These are phyloP conservation scores for Chrysolina oricalcia DNA, from an alignment of 2,888 invertebrate species.

Conservation along the genomic window DNA sequence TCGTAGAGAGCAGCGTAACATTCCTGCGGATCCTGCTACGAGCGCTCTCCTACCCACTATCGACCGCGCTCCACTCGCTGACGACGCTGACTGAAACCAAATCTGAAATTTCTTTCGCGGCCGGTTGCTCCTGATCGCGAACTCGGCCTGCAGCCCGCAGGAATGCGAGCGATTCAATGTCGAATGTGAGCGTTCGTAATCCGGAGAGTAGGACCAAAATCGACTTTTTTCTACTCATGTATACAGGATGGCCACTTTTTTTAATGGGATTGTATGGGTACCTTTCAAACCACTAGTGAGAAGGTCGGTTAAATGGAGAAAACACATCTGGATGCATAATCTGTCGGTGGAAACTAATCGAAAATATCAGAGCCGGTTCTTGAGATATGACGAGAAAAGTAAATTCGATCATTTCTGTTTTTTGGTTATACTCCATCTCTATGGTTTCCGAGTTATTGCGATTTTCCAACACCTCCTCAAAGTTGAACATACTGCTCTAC, in stretches of 20 bases:
- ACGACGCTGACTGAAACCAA: neutral
- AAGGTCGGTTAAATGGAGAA: no score
- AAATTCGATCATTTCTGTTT: no score
- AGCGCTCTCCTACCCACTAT: neutral
- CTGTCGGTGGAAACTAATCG: no score
- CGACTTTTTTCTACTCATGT: no score
- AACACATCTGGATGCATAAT: no score
- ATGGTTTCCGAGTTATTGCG: no score
- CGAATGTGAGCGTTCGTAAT: neutral
- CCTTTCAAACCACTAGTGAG: neutral
- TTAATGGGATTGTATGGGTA: neutral
- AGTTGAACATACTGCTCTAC: no score
- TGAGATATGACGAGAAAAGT: no score
- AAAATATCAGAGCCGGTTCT: no score
- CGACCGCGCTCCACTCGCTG: neutral
- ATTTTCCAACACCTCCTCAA: no score
- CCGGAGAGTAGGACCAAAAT: neutral
- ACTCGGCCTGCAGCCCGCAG: neutral
- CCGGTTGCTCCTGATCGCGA: neutral
- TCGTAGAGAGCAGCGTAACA: neutral
- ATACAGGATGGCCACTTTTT: neutral
- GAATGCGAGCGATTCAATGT: neutral
- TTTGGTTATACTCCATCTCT: no score
- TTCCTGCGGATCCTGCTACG: neutral
- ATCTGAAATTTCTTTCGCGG: constrained; percentile 3